A percentile compares a stretch with the other conserved stretches of the same genome.
Conservation (phyloP, 2,113 vertebrate species). For the Scatophagus argus region DNA sequence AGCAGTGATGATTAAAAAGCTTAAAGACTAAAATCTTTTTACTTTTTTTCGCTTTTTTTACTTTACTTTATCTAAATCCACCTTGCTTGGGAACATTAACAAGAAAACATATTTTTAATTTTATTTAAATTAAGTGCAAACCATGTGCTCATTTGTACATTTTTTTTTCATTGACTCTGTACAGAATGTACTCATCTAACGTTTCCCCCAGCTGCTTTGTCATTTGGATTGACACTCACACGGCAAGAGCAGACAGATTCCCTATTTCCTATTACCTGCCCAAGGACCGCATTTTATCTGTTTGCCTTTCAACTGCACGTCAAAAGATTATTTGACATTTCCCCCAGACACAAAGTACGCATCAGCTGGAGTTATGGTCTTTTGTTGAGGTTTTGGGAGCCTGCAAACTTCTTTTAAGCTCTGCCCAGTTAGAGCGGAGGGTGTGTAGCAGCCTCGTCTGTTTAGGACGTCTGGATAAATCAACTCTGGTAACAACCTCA, state of each 20-base stretch:
- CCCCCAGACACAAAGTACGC: conserved; percentile 24
- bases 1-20: background rate
- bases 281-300: conserved; percentile 32
- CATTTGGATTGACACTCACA: conserved; percentile 35
- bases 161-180: conserved; percentile 1
- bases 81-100: background rate
- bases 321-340: conserved; percentile 36
- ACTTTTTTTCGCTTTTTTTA: too few relatives aligned
- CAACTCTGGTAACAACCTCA: conserved; percentile 9
- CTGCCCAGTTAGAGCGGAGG: conserved; percentile 15
- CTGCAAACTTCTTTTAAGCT: conserved; percentile 15
- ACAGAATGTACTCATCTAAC: conserved; percentile 40
- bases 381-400: conserved; percentile 50
- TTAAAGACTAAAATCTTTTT: too few relatives aligned
- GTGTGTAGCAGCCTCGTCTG: conserved; percentile 9
- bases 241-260: conserved; percentile 65
- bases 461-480: conserved; percentile 32
- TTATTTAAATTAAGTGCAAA: background rate
- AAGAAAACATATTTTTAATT: background rate
- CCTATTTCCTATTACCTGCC: conserved; percentile 41
- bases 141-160: background rate
- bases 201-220: conserved; percentile 29
- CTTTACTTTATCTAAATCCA: background rate
- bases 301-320: conserved; percentile 51
- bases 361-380: conserved; percentile 34